Evolutionary conservation across 92 coral and sea anemone species (phyloP), one percentile per base, ranked within the genome.

Genomic region (Epizoanthus fatuus): DNA sequence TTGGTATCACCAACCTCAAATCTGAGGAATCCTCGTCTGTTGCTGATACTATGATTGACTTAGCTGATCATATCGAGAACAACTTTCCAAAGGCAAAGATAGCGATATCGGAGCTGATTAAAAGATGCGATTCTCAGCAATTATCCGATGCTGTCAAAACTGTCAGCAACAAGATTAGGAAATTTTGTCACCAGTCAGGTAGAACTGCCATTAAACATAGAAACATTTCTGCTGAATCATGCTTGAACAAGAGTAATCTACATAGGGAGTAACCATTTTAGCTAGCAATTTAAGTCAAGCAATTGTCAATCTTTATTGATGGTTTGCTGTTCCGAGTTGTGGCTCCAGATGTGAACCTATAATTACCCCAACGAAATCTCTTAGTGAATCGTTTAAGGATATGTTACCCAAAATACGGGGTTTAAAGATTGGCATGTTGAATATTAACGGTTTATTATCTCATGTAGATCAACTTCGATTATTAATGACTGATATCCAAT

Each of bases 181-280:
- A 45, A 29, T 70, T 16, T 29, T 70, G 75, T 45, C 45, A 45
- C 17, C 75, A 70, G 20, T 5, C 16, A 42, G 38, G 75, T 45
- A 70, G 75, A 37, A n/a, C 75, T 4, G 7, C 39, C 2, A 44
- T 45, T 7, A 70, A 12, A 4, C 75, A 70, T 19, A 45, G 4
- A 15, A 70, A 70, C 37, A 70, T 70, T 54, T 72, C 72, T 75
- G 72, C 59, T 11, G 53, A 79, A 47, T 80, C 83, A 1, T 78
- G 81, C 59, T 53, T 80, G 42, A 87, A 87, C 73, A 65, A 65
- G 49, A 22, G 60, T 32, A 80, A 81, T 62, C 73, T 87, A 74
- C 86, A 87, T 29, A 87, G 75, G 91, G 87, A 59, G 72, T 87
- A 15, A 75, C 86, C 49, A 64, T 78, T 17, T 69, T 86, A 79